Evolutionary conservation across 2,113 vertebrate species (phyloP).

Genomic region (Benitochromis conjunctus): DNA sequence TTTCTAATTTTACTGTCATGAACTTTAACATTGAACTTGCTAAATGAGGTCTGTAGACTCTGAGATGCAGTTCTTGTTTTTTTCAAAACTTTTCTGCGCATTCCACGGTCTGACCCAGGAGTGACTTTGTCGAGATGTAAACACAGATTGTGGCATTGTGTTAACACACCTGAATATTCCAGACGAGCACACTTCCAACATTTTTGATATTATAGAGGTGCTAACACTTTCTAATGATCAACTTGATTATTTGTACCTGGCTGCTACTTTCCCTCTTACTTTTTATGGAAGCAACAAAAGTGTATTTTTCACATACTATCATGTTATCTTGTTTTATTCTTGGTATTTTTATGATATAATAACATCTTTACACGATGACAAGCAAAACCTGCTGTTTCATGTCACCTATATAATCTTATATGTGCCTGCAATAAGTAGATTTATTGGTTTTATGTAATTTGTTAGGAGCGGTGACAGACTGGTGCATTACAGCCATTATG

Average conservation of each 20-base stretch:
- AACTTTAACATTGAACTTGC: neutral
- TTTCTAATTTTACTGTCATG: neutral
- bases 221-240: no score
- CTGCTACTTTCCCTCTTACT: no score
- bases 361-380: neutral
- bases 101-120: no score
- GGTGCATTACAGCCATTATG: neutral
- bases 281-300: no score
- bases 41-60: neutral
- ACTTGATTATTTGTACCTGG: no score
- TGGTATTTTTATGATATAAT: neutral
- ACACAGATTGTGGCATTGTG: no score
- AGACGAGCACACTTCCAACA: no score
- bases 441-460: neutral
- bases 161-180: no score
- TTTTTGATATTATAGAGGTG: no score
- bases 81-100: fast-evolving
- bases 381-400: neutral
- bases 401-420: neutral
- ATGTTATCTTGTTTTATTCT: neutral
- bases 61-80: neutral
- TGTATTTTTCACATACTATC: neutral
- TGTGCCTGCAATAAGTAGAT: neutral
- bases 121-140: no score
- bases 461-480: neutral